Evolutionary conservation across 2,113 vertebrate genomes (phyloP).

Genomic region (Cynocephalus volans): DNA sequence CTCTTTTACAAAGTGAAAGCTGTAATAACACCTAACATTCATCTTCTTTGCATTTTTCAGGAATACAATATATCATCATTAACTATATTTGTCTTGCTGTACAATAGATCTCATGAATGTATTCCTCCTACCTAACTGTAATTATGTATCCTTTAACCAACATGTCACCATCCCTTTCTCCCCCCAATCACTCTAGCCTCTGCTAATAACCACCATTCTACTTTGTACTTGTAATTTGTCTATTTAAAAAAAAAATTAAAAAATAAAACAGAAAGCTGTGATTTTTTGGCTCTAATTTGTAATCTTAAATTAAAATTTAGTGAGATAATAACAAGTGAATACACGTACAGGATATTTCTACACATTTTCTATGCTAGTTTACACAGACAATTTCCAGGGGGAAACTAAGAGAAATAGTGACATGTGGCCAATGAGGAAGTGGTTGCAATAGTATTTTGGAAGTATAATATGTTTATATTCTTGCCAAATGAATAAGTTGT

Average conservation of each 20-base stretch:
- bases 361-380: not conserved
- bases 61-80: no score
- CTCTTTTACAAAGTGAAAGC: not conserved
- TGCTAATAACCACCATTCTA: no score
- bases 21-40: no score
- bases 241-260: no score
- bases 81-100: no score
- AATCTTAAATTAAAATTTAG: not conserved
- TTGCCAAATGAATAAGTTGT: not conserved
- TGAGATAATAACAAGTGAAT: not conserved
- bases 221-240: no score
- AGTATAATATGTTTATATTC: not conserved
- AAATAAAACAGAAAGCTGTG: not conserved
- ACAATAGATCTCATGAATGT: no score
- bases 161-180: no score
- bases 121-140: no score
- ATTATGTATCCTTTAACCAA: no score
- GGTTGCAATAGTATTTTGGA: not conserved
- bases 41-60: no score
- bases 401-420: not conserved
- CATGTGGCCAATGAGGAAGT: not conserved
- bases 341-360: not conserved
- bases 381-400: not conserved
- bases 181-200: no score
- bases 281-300: not conserved